A percentile compares a stretch with the other conserved stretches of the same genome.
Conservation (phyloP, 2,113 vertebrate species). For the Desmodus rotundus region DNA sequence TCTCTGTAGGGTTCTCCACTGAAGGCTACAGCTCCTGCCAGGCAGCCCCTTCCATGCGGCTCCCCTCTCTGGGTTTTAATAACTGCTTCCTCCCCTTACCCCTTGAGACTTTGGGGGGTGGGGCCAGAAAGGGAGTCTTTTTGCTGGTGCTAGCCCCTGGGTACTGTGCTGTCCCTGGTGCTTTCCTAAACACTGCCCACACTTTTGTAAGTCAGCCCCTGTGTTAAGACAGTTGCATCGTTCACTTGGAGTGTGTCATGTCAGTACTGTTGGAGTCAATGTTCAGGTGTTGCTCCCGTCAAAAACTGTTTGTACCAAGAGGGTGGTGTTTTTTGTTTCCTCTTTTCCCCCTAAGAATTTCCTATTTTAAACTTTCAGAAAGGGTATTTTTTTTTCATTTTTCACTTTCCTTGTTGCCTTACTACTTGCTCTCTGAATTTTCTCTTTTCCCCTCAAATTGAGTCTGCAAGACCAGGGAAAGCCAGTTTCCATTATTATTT, state of each 20-base stretch:
- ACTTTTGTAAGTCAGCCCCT: not conserved
- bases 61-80: not conserved
- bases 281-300: not conserved
- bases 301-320: not conserved
- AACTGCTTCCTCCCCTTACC: not conserved
- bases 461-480: slow-evolving; percentile 37
- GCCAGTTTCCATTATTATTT: slow-evolving; percentile 42
- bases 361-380: slow-evolving; percentile 10
- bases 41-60: not conserved
- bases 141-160: not conserved
- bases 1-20: not conserved
- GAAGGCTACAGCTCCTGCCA: not conserved
- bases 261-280: not conserved
- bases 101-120: not conserved
- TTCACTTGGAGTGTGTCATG: not conserved
- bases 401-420: slow-evolving; percentile 35
- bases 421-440: slow-evolving; percentile 30
- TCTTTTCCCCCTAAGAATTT: not conserved
- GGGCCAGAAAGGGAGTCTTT: not conserved
- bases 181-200: not conserved
- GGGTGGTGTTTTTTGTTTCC: not conserved
- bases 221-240: not conserved
- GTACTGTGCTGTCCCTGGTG: not conserved
- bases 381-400: not conserved
- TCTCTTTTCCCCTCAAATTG: not conserved